A percentile compares a stretch with the other conserved stretches of the same genome.
These are phyloP conservation scores for Oscheius sp. DNA, from an alignment of 2,888 invertebrate genomes.

Conservation along the genomic window DNA sequence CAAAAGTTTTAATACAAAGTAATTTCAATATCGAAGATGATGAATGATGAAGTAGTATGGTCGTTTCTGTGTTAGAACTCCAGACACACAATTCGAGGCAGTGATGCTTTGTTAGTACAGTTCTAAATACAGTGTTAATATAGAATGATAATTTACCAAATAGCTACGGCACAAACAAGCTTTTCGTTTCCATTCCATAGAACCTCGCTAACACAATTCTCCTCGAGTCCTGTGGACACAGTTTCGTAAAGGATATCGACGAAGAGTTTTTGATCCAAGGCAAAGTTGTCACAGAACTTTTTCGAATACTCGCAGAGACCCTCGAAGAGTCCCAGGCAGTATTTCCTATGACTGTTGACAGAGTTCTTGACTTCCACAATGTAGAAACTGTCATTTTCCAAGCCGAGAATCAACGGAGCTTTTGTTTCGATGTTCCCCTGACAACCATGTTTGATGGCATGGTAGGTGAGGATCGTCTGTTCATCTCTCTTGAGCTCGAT, in stretches of 20 bases:
- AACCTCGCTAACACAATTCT: background rate
- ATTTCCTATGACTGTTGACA: background rate
- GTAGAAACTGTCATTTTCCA: conserved; percentile 2
- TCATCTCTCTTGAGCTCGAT: conserved; percentile 13
- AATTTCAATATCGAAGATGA: no score
- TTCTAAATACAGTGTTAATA: no score
- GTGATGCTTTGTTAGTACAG: no score
- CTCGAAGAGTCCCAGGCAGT: conserved; percentile 6
- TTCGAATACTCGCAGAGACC: background rate
- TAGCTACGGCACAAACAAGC: background rate
- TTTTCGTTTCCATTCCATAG: conserved; percentile 9
- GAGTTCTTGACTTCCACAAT: background rate
- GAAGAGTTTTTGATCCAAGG: background rate
- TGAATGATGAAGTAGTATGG: no score
- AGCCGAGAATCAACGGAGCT: background rate
- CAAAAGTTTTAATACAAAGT: no score
- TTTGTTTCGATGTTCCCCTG: no score
- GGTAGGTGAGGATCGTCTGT: background rate
- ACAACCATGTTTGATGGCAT: conserved; percentile 4
- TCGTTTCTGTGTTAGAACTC: no score
- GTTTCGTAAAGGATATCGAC: background rate
- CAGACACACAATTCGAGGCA: no score
- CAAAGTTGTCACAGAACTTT: background rate
- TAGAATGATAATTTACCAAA: no score
- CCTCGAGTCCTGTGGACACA: background rate